phyloP scores from a whole-genome alignment of 2,888 invertebrate species.

The Machimus atricapillus region DNA sequence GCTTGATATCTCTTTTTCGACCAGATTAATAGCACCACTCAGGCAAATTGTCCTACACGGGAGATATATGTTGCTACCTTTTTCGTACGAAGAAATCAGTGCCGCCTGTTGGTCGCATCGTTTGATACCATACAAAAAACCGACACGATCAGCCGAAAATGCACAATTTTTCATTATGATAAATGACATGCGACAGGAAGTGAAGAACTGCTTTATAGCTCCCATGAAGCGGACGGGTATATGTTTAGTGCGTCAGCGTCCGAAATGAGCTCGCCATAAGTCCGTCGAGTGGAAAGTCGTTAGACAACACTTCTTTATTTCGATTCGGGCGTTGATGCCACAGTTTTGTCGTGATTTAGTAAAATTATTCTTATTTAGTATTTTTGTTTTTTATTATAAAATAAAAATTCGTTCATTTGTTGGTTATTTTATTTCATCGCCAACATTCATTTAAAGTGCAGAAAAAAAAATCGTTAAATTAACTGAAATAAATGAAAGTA shows the following conservation, averaged over 20 bases:
- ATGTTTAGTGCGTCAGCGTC: background rate
- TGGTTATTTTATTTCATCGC: background rate
- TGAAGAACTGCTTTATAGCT: slow-evolving; percentile 24
- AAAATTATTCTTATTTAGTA: background rate
- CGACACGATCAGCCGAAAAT: slow-evolving; percentile 4
- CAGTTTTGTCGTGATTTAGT: background rate
- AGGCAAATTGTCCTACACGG: slow-evolving; percentile 2
- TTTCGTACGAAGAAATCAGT: background rate
- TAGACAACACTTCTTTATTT: slow-evolving; percentile 25
- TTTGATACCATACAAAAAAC: background rate
- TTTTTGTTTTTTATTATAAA: background rate
- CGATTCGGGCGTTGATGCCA: background rate
- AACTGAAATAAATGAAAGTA: background rate
- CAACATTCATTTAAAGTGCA: background rate
- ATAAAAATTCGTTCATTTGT: background rate
- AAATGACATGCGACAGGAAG: slow-evolving; percentile 34
- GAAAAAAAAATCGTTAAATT: background rate
- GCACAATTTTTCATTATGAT: slow-evolving; percentile 39
- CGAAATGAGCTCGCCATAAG: background rate
- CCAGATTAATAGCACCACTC: slow-evolving; percentile 8
- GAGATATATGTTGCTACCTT: slow-evolving; percentile 1
- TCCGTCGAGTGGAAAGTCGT: slow-evolving; percentile 23
- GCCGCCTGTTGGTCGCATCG: background rate
- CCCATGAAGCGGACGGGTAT: slow-evolving; percentile 7
- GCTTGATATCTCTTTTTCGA: slow-evolving; percentile 7